Base-by-base conservation (phyloP, 2,113 vertebrate genomes). In the Phyllostomus discolor region DNA sequence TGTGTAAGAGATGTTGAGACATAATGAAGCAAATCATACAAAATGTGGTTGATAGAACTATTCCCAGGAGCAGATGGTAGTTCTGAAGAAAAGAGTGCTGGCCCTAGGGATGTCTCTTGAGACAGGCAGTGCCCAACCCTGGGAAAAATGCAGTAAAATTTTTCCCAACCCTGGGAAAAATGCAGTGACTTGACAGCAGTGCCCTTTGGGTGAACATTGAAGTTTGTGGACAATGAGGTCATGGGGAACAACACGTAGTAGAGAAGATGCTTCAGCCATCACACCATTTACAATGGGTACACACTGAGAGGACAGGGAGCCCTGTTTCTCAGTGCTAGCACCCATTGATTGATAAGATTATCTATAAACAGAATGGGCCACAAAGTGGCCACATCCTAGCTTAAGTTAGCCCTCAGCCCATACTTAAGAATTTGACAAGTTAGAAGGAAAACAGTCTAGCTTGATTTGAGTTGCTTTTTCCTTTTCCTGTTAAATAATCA, bases 31-130 rank as follows among this genome's bases (percentile, higher is more conserved):
- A 76, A 95, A 52, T 85, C 73, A 35, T 0, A 8, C n/a, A 62
- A 93, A 91, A 86, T 33, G 20, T 48, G 35, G 16, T 54, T 88
- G 52, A 70, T 41, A 81, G 83, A 88, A 90, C 59, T 78, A 67
- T 67, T 70, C 22, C 46, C 50, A 81, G 86, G 35, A 96, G 75
- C 89, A 97, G 70, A 96, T 88, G 80, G 80, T 14, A 35, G 57
- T 43, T 89, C 57, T 70, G 75, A 94, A 88, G 86, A 26, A 94
- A 96, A 76, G 67, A 52, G 80, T 46, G 8, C 28, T 91, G 59
- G 83, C 54, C 79, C 24, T 41, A 33, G 52, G 73, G 20, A 48
- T 24, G 46, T 96, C 72, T 88, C 88, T 69, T 72, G 88, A 91
- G 66, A 69, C 17, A 79, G 46, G 43, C 12, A 80, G 50, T 24